phyloP scores from a whole-genome alignment of 2,113 vertebrate species.

The Stomatorhinus ivindoensis region DNA sequence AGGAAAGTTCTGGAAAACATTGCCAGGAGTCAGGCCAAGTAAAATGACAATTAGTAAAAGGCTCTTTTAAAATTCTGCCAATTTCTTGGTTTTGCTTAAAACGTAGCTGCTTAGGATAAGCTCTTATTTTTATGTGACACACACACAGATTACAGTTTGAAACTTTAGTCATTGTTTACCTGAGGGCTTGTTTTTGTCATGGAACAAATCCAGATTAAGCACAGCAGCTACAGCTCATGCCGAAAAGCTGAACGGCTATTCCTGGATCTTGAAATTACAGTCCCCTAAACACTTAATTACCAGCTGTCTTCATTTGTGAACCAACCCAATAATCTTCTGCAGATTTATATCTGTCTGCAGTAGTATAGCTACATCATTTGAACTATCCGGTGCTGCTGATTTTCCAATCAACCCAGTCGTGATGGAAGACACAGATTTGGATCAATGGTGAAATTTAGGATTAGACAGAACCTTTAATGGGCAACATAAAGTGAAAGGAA shows the following conservation, averaged over 20 bases:
- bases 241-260: neutral
- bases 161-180: neutral
- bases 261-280: neutral
- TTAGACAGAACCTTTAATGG: neutral
- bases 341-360: neutral
- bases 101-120: neutral
- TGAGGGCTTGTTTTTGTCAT: neutral
- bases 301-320: neutral
- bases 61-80: neutral
- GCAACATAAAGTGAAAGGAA: neutral
- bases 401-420: neutral
- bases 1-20: neutral
- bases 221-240: neutral
- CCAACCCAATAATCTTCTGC: neutral
- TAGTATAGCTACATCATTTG: neutral
- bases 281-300: neutral
- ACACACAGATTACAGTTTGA: neutral
- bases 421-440: neutral
- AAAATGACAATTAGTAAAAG: neutral
- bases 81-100: neutral
- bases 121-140: neutral
- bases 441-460: neutral
- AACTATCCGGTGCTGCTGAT: neutral
- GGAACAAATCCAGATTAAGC: neutral
- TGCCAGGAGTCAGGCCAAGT: neutral